These are phyloP conservation scores for Allobates femoralis DNA, from an alignment of 2,797 vertebrate genomes.

Conservation along the genomic window DNA sequence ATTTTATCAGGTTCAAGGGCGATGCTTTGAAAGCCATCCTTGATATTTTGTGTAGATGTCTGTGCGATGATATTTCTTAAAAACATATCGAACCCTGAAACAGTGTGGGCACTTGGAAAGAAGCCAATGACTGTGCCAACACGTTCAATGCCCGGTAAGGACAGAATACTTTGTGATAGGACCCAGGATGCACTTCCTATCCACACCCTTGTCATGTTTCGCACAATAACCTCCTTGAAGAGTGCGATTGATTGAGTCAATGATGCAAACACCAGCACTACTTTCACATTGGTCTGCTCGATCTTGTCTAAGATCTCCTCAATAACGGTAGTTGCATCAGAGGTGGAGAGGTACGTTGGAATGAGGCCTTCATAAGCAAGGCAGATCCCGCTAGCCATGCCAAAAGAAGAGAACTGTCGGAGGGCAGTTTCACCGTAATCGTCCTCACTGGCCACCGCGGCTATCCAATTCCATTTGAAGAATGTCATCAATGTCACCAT, in stretches of 20 bases:
- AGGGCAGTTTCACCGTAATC: slow-evolving; percentile 83
- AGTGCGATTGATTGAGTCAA: slow-evolving; percentile 62
- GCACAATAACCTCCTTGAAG: slow-evolving; percentile 75
- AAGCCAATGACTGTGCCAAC: slow-evolving; percentile 87
- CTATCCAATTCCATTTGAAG: slow-evolving; percentile 91
- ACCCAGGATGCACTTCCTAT: slow-evolving; percentile 86
- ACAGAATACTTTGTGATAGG: slow-evolving; percentile 64
- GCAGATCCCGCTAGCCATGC: slow-evolving; percentile 75
- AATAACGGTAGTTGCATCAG: neutral
- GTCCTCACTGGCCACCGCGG: slow-evolving; percentile 82
- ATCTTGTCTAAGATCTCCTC: slow-evolving; percentile 72
- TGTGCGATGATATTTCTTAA: slow-evolving; percentile 55
- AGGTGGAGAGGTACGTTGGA: slow-evolving; percentile 71
- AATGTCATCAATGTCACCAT: slow-evolving; percentile 75
- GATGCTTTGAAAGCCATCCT: neutral
- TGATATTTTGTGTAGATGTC: neutral
- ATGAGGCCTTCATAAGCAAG: slow-evolving; percentile 86
- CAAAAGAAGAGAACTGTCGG: slow-evolving; percentile 67
- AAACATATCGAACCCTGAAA: slow-evolving; percentile 76
- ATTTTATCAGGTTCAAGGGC: slow-evolving; percentile 24
- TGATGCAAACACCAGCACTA: slow-evolving; percentile 82
- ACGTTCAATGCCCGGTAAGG: slow-evolving; percentile 72
- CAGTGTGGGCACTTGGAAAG: slow-evolving; percentile 62
- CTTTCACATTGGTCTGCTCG: slow-evolving; percentile 70
- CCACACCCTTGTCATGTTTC: slow-evolving; percentile 82